Evolutionary conservation across 2,113 vertebrate species (phyloP).

Genomic region (Orientallactaga bullata): DNA sequence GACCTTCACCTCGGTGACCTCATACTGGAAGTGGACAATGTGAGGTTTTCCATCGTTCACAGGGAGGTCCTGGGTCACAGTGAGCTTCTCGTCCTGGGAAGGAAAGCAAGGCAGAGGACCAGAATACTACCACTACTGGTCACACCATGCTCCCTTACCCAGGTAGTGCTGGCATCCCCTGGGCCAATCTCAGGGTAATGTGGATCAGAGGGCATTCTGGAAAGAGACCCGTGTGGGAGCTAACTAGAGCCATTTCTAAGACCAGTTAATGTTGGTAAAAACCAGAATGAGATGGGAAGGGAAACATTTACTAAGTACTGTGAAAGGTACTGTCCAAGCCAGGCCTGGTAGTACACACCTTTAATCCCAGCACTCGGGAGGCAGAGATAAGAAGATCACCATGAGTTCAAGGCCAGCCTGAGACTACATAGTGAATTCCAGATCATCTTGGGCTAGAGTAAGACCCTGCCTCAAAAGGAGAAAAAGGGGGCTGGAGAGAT

Average conservation of each 20-base stretch:
- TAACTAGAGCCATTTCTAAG: not conserved
- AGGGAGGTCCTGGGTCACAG: conserved; percentile 93
- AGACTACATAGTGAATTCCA: too few species aligned
- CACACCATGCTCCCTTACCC: not conserved
- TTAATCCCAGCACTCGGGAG: too few species aligned
- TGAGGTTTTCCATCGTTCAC: conserved; percentile 91
- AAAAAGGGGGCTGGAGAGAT: too few species aligned
- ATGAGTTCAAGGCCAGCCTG: too few species aligned
- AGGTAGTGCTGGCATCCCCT: not conserved
- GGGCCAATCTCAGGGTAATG: not conserved
- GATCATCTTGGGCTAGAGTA: too few species aligned
- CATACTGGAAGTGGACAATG: conserved; percentile 95
- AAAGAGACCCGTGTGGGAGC: not conserved
- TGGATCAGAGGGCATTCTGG: not conserved
- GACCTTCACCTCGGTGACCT: conserved; percentile 93
- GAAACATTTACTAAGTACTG: conserved; percentile 18
- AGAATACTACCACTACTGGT: not conserved
- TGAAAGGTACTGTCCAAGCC: not conserved
- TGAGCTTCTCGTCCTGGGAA: conserved; percentile 94
- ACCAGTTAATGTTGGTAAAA: not conserved
- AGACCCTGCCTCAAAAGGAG: too few species aligned
- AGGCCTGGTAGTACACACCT: too few species aligned
- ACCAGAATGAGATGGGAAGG: not conserved
- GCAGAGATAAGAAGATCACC: too few species aligned
- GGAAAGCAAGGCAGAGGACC: conserved; percentile 26